phyloP scores from a whole-genome alignment of 1,140 invertebrate genomes.

The Drosophila albomicans region DNA sequence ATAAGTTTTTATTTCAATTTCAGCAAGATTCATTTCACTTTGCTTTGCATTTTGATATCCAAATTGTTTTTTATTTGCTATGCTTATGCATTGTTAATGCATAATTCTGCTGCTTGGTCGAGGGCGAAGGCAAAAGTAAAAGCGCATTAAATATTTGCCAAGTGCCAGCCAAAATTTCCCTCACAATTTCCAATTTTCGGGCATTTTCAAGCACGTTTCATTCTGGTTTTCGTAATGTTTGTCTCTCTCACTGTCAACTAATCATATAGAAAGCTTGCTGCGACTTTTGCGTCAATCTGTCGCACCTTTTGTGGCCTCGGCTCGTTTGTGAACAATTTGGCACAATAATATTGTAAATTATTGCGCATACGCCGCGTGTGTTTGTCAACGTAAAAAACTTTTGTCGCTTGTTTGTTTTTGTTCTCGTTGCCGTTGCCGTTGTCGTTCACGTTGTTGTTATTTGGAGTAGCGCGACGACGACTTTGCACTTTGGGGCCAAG shows the following conservation, averaged over 20 bases:
- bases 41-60: background rate
- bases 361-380: constrained; percentile 75
- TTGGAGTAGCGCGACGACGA: background rate
- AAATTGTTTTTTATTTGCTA: constrained; percentile 23
- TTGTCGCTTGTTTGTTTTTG: background rate
- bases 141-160: constrained; percentile 35
- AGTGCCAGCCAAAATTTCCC: constrained; percentile 5
- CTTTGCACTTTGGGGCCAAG: constrained; percentile 49
- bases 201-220: constrained; percentile 10
- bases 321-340: constrained; percentile 40
- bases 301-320: background rate
- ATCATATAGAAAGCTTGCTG: constrained; percentile 74
- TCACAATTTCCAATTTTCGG: constrained; percentile 33
- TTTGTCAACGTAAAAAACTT: constrained; percentile 57
- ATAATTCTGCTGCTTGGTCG: background rate
- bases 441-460: constrained; percentile 2
- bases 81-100: constrained; percentile 28
- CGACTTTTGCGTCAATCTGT: constrained; percentile 23
- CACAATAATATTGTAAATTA: constrained; percentile 75
- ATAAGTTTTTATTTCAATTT: background rate
- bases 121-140: constrained; percentile 1
- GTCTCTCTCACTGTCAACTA: constrained; percentile 64
- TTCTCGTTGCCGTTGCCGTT: background rate
- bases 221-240: constrained; percentile 30
- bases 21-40: background rate